Evolutionary conservation across 1,140 invertebrate genomes (phyloP).

Genomic region (Drosophila ogumai): DNA sequence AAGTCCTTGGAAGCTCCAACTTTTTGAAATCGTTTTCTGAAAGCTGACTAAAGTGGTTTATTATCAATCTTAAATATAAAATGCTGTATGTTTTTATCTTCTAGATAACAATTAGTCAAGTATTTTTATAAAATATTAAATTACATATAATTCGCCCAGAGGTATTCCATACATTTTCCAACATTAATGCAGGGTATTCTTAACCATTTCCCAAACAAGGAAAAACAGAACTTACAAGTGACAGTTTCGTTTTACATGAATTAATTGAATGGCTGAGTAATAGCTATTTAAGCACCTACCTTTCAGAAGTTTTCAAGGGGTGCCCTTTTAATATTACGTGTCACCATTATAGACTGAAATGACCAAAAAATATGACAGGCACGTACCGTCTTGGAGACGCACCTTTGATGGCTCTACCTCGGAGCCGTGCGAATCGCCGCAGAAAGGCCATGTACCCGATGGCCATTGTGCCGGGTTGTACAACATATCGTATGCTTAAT

Average conservation of each 20-base stretch:
- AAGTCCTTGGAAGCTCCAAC: background rate
- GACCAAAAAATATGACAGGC: conserved; percentile 10
- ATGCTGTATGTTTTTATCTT: background rate
- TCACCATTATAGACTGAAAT: conserved; percentile 2
- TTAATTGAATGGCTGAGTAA: conserved; percentile 10
- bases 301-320: background rate
- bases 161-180: background rate
- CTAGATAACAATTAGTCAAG: no score
- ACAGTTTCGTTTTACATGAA: conserved; percentile 1
- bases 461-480: conserved; percentile 49
- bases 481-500: conserved; percentile 66
- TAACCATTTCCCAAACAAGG: background rate
- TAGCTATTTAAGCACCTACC: conserved; percentile 7
- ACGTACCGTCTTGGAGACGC: conserved; percentile 6
- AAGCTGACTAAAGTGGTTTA: no score
- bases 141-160: background rate
- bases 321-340: conserved; percentile 17
- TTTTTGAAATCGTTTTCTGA: background rate
- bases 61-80: background rate
- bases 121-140: background rate
- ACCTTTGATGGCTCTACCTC: conserved; percentile 12
- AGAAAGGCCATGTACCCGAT: conserved; percentile 30
- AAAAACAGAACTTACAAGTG: background rate
- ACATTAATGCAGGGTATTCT: background rate
- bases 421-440: conserved; percentile 14